These are phyloP conservation scores for Aleadryas rufinucha DNA, from an alignment of 2,113 vertebrate genomes.

Conservation along the genomic window DNA sequence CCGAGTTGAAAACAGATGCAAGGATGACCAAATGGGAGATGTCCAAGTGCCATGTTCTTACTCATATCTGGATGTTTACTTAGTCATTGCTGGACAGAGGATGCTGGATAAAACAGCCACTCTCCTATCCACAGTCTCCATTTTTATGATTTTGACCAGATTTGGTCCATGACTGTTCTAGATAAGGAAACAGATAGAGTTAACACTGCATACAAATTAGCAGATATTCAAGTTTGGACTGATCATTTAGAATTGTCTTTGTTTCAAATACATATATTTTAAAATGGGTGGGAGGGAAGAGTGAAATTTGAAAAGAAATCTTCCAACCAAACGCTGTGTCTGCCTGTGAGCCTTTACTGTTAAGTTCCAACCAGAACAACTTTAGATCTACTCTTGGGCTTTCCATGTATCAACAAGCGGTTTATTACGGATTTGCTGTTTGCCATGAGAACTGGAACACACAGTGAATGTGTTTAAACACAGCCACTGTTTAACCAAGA, in stretches of 20 bases:
- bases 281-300: not conserved
- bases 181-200: not conserved
- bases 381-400: not conserved
- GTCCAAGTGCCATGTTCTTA: not conserved
- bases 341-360: rapidly evolving
- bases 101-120: not conserved
- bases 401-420: not conserved
- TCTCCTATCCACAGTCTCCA: not conserved
- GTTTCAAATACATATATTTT: not conserved
- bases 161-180: not conserved
- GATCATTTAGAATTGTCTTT: not conserved
- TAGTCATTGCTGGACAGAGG: not conserved
- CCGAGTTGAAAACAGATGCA: not conserved
- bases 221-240: not conserved
- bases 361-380: not conserved
- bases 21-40: not conserved
- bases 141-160: not conserved
- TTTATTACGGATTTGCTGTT: not conserved
- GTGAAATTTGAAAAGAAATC: not conserved
- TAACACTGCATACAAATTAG: not conserved
- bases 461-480: not conserved
- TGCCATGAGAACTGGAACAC: not conserved
- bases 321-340: not conserved
- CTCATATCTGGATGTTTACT: not conserved
- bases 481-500: not conserved